Evolutionary conservation across 2,113 vertebrate genomes (phyloP).

Genomic region (Cyphomyrus discorhynchus): DNA sequence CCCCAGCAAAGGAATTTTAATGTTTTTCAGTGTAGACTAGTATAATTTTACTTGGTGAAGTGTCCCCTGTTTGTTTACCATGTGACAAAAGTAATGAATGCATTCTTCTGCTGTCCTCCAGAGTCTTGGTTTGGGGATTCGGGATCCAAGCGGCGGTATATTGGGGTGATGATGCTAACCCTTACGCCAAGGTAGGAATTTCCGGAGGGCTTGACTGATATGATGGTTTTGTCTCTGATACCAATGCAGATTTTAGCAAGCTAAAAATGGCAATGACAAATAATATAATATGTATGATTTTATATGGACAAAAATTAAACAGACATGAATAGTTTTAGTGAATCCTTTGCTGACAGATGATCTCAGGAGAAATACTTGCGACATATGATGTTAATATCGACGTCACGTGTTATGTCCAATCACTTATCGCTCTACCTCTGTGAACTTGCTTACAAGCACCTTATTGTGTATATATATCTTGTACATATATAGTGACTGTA

Average conservation of each 20-base stretch:
- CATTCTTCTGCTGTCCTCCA: conserved; percentile 35
- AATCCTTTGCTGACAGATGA: too few species aligned
- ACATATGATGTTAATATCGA: too few species aligned
- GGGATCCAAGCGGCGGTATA: conserved; percentile 72
- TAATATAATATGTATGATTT: neutral
- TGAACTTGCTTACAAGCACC: too few species aligned
- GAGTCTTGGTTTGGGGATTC: conserved; percentile 68
- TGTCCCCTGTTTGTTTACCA: neutral
- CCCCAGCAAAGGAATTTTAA: neutral
- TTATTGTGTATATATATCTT: too few species aligned
- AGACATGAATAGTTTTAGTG: too few species aligned
- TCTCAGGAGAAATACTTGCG: too few species aligned
- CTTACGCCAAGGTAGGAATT: conserved; percentile 75
- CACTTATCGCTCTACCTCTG: too few species aligned
- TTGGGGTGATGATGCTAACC: conserved; percentile 93
- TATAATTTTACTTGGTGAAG: neutral
- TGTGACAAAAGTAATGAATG: neutral
- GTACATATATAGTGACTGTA: too few species aligned
- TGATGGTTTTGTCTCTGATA: neutral
- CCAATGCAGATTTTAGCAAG: neutral
- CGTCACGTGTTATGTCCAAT: too few species aligned
- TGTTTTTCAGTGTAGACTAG: neutral
- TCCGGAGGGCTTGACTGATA: neutral
- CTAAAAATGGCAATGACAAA: neutral
- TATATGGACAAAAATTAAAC: neutral